These are phyloP conservation scores for Drosophila eugracilis DNA, from an alignment of 1,140 invertebrate species.

Conservation along the genomic window DNA sequence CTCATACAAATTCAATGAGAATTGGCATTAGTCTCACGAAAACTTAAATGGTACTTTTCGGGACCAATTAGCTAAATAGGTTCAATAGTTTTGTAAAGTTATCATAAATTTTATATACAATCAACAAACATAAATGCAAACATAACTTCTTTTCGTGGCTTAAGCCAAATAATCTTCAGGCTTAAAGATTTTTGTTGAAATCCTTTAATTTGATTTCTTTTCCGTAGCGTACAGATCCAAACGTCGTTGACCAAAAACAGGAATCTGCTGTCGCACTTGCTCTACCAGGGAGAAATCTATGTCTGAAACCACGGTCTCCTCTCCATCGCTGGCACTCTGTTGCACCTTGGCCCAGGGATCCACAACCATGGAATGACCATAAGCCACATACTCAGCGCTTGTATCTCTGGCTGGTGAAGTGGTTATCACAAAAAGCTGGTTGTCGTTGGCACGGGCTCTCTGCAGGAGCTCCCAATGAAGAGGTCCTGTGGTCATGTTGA, in stretches of 20 bases:
- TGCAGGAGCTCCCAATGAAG: constrained; percentile 95
- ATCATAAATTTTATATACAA: constrained; percentile 49
- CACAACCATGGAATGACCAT: constrained; percentile 94
- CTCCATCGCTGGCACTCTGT: constrained; percentile 88
- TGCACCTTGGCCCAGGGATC: constrained; percentile 95
- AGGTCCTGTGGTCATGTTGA: constrained; percentile 98
- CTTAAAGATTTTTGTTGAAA: constrained; percentile 3
- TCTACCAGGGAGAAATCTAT: constrained; percentile 91
- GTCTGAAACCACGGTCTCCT: constrained; percentile 91
- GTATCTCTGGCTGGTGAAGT: constrained; percentile 92
- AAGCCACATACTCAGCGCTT: constrained; percentile 92
- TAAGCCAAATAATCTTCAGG: neutral
- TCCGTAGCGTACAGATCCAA: constrained; percentile 92
- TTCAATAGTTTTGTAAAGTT: too few relatives aligned
- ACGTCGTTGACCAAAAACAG: constrained; percentile 90
- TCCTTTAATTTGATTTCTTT: constrained; percentile 39
- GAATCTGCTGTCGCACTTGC: constrained; percentile 93
- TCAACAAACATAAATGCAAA: constrained; percentile 40
- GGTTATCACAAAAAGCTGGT: constrained; percentile 92
- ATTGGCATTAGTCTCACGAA: too few relatives aligned
- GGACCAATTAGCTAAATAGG: too few relatives aligned
- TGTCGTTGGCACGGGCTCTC: constrained; percentile 92
- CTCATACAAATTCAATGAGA: too few relatives aligned
- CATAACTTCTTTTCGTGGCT: neutral
- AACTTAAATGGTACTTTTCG: too few relatives aligned